phyloP scores from a whole-genome alignment of 92 coral and sea anemone species.

The Umimayanthus kanabou region DNA sequence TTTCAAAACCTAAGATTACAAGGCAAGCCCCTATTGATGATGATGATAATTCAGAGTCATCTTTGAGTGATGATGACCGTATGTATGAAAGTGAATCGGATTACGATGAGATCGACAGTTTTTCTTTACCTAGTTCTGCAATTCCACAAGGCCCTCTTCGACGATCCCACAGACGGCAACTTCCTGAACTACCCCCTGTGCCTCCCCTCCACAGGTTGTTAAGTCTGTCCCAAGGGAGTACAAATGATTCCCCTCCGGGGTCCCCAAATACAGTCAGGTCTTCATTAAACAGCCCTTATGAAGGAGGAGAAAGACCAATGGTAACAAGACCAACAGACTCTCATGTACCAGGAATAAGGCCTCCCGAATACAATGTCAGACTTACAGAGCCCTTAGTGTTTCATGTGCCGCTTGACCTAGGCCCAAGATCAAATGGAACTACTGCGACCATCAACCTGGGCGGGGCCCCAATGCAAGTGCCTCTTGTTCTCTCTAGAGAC shows the following conservation, averaged over 20 bases:
- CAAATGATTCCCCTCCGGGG: not conserved
- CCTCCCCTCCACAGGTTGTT: conserved; percentile 25
- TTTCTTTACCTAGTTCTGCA: not conserved
- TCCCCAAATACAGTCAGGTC: not conserved
- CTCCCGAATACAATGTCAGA: not conserved
- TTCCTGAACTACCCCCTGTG: conserved; percentile 19
- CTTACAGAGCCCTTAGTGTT: conserved; percentile 22
- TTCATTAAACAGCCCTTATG: not conserved
- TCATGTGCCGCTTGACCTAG: conserved; percentile 33
- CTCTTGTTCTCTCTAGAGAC: conserved; percentile 27
- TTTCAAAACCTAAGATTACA: not conserved
- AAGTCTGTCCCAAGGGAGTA: not conserved
- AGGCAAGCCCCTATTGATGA: not conserved
- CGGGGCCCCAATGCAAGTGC: conserved; percentile 33
- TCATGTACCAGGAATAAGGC: not conserved
- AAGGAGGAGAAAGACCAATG: not conserved
- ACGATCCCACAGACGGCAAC: conserved; percentile 23
- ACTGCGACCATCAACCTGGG: conserved; percentile 24
- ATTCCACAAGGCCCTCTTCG: conserved; percentile 17
- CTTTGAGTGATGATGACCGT: not conserved
- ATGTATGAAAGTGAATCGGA: not conserved
- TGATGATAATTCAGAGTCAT: not conserved
- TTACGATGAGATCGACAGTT: not conserved
- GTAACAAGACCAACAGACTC: not conserved
- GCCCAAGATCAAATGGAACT: conserved; percentile 16